Conservation (phyloP, 1,140 invertebrate genomes). For the Platyscapa corneri region DNA sequence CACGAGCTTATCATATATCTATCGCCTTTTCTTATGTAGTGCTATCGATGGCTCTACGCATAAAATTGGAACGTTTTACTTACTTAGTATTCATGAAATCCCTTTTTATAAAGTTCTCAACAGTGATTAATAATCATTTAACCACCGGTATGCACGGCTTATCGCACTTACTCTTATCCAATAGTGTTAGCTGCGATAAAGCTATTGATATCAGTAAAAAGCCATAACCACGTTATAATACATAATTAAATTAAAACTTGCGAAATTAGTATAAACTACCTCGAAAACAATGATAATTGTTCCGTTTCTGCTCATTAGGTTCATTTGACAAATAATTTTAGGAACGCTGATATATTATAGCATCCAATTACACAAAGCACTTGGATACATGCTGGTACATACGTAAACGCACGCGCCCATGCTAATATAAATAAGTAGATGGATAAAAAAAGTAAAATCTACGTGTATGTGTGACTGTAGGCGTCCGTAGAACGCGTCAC, state of each 20-base stretch:
- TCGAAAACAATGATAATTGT: no score
- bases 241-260: no score
- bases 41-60: not conserved
- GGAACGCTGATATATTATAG: not conserved
- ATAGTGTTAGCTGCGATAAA: not conserved
- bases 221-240: no score
- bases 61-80: not conserved
- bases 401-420: not conserved
- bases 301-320: no score
- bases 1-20: no score
- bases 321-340: not conserved
- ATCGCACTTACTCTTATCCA: not conserved
- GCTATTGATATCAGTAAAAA: no score
- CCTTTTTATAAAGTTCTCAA: not conserved
- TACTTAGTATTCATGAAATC: not conserved
- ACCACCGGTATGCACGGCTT: not conserved
- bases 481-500: not conserved
- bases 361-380: not conserved
- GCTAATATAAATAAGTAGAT: not conserved
- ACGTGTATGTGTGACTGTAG: constrained; percentile 4
- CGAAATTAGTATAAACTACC: no score
- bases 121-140: not conserved
- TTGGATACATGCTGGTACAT: no score
- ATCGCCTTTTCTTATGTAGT: constrained; percentile 7
- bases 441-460: not conserved